Evolutionary conservation across 2,113 vertebrate genomes (phyloP).

Genomic region (Cygnus atratus): DNA sequence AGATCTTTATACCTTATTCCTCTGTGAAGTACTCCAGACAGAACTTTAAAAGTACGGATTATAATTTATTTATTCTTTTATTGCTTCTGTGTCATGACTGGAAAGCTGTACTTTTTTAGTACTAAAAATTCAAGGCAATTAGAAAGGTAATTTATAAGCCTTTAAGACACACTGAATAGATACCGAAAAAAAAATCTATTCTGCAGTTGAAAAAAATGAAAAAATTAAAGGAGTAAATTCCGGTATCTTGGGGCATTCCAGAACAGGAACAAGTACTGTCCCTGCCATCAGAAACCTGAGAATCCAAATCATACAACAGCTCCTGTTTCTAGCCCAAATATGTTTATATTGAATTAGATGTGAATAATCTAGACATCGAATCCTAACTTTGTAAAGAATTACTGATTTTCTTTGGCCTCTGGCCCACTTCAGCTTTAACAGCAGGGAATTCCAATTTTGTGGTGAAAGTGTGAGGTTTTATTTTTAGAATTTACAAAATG

Average conservation of each 20-base stretch:
- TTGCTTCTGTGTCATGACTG: background rate
- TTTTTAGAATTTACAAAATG: background rate
- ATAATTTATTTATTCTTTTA: background rate
- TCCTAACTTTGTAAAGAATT: background rate
- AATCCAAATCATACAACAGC: background rate
- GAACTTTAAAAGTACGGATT: background rate
- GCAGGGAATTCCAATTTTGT: background rate
- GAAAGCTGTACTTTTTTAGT: background rate
- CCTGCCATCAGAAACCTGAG: background rate
- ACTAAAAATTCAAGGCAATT: background rate
- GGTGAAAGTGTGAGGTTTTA: background rate
- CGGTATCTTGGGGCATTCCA: background rate
- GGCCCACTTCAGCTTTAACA: background rate
- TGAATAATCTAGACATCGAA: background rate
- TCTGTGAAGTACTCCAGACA: background rate
- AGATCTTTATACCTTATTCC: background rate
- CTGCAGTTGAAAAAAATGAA: background rate
- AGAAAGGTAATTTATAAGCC: background rate
- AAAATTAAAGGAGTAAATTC: background rate
- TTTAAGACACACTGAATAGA: background rate
- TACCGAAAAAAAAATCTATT: background rate
- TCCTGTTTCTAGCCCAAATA: background rate
- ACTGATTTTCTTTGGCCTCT: background rate
- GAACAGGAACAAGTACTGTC: background rate
- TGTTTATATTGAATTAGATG: background rate